These are phyloP conservation scores for Vombatus ursinus DNA, from an alignment of 2,113 vertebrate genomes.

Conservation along the genomic window DNA sequence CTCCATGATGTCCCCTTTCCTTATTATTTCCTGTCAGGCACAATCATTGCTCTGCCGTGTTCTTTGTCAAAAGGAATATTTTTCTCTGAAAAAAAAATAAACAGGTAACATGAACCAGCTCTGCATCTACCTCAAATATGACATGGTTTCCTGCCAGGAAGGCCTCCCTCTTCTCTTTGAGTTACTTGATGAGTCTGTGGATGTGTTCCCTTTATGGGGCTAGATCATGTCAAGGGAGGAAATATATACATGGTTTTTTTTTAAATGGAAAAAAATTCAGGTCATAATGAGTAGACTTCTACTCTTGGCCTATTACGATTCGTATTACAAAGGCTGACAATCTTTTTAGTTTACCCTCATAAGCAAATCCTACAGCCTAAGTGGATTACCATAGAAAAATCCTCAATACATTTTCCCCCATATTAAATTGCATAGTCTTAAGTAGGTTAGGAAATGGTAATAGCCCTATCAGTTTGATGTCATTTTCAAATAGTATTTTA, in stretches of 20 bases:
- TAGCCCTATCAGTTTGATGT: background rate
- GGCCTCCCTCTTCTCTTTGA: background rate
- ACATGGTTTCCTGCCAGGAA: background rate
- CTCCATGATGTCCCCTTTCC: background rate
- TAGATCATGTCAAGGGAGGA: background rate
- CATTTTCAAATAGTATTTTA: background rate
- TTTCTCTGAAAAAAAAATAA: background rate
- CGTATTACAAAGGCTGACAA: background rate
- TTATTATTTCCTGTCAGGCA: background rate
- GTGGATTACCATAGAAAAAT: background rate
- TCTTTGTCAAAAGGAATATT: background rate
- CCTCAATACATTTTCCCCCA: background rate
- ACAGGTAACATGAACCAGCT: background rate
- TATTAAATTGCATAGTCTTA: background rate
- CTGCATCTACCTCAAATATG: background rate
- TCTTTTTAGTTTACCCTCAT: background rate
- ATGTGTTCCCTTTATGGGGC: background rate
- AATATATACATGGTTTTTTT: background rate
- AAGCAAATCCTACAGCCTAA: background rate
- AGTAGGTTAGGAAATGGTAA: conserved; percentile 2
- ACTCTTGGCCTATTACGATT: background rate
- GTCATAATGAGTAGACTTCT: background rate
- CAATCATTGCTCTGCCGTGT: background rate
- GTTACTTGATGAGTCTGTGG: background rate
- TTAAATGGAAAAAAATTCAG: background rate